Base-by-base conservation (phyloP, 92 coral and sea anemone genomes). In the Phenganax stokvisi region DNA sequence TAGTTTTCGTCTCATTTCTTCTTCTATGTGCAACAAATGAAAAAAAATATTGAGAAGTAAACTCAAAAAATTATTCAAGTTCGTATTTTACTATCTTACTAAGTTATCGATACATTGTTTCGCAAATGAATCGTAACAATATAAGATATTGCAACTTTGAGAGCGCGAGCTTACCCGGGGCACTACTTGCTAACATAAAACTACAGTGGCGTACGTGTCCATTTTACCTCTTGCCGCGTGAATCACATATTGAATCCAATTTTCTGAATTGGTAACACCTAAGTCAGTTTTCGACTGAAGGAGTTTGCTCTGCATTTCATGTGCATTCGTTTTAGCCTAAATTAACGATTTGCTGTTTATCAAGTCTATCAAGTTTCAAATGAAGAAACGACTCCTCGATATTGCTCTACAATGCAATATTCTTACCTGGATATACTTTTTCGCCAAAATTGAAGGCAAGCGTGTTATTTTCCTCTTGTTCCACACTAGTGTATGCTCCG, bases 1-100 rank as follows among this genome's bases (percentile, higher is more conserved):
- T 9, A 56, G 53, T 83, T 75, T 68, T 44, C 74, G 56, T 56
- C 76, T 75, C 59, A 75, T 11, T 79, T 83, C 58, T 71, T 83
- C 83, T 70, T 78, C 87, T 77, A 72, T 76, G 64, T 5, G 27
- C 66, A 12, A 56, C 51, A 75, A 25, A 56, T 25, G 67, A 56
- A 55, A 20, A 73, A 29, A 11, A 53, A 8, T 27, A 37, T 63
- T 12, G 51, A 80, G 68, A 54, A 11, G 8, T 59, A 0, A 59
- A 25, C n/a, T 0, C 54, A 52, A 37, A 37, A 10, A 27, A 52
- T 71, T 10, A 10, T 71, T 37, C 28, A 11, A 20, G 12, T 37
- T 71, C 2, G 3, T 12, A 71, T 27, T 52, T 9, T 37, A 12
- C n/a, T 71, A 27, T 71, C 37, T 12, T 20, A 7, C 55, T 11